phyloP scores from a whole-genome alignment of 2,113 vertebrate species.

The Grantiella picta region DNA sequence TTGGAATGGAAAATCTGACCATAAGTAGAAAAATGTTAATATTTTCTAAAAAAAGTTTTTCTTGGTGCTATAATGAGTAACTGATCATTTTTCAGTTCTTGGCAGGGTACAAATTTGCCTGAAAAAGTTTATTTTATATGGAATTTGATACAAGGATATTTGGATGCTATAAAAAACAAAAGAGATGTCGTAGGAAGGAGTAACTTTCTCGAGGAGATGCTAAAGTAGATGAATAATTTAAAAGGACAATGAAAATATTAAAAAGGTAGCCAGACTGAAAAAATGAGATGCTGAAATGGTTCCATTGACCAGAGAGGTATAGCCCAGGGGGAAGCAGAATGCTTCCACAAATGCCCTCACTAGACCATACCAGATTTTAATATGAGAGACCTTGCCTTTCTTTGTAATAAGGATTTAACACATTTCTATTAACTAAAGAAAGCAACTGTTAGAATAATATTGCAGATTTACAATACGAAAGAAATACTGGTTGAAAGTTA shows the following conservation, averaged over 20 bases:
- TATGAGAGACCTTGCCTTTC: background rate
- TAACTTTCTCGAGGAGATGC: background rate
- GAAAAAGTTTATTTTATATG: background rate
- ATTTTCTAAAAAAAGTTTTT: background rate
- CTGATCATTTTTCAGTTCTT: background rate
- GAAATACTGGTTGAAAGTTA: background rate
- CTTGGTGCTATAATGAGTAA: background rate
- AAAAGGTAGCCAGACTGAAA: background rate
- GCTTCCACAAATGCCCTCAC: background rate
- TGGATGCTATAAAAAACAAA: background rate
- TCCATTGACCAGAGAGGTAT: background rate
- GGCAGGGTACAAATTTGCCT: background rate
- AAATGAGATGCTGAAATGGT: background rate
- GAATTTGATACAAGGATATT: background rate
- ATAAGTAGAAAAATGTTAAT: background rate
- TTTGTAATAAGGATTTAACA: background rate
- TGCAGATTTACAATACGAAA: background rate
- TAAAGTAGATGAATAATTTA: background rate
- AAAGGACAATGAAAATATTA: background rate
- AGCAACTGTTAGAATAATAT: background rate
- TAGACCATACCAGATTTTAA: background rate
- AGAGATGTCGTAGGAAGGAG: background rate
- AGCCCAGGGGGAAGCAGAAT: background rate
- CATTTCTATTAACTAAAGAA: background rate
- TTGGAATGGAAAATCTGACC: constrained; percentile 35